Conservation (phyloP, 2,888 invertebrate species). For the Polyommatus icarus region DNA sequence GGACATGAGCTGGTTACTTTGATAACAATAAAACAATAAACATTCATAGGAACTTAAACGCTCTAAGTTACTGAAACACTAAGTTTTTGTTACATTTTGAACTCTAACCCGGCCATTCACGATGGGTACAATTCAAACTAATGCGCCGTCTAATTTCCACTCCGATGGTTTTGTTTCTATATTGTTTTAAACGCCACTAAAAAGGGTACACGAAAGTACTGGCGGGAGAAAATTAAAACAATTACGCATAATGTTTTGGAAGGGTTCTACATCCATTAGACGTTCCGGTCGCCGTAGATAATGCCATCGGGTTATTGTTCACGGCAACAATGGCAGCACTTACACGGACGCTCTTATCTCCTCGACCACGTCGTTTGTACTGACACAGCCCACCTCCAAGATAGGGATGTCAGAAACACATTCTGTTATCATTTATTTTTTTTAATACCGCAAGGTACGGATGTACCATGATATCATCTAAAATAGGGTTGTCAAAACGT, state of each 20-base stretch:
- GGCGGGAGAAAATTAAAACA: constrained; percentile 60
- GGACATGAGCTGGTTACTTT: no score
- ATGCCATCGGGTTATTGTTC: constrained; percentile 67
- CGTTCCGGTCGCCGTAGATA: constrained; percentile 60
- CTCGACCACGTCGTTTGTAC: constrained; percentile 65
- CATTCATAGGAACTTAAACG: no score
- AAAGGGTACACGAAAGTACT: constrained; percentile 29
- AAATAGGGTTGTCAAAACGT: background rate
- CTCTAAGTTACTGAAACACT: background rate
- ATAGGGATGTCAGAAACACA: constrained; percentile 20
- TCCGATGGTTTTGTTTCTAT: constrained; percentile 28
- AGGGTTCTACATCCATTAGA: constrained; percentile 59
- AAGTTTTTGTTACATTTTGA: background rate
- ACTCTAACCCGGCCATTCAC: background rate
- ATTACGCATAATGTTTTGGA: constrained; percentile 59
- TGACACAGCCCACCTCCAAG: constrained; percentile 52
- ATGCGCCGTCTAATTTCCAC: background rate
- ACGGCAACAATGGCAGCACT: constrained; percentile 63
- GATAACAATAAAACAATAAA: no score
- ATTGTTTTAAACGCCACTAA: constrained; percentile 14
- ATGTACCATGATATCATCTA: background rate
- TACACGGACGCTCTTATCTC: constrained; percentile 65
- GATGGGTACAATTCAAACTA: background rate
- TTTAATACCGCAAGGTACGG: background rate
- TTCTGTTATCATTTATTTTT: background rate